Evolutionary conservation across 2,797 vertebrate genomes (phyloP).

Genomic region (Pseudomugil tenellus): DNA sequence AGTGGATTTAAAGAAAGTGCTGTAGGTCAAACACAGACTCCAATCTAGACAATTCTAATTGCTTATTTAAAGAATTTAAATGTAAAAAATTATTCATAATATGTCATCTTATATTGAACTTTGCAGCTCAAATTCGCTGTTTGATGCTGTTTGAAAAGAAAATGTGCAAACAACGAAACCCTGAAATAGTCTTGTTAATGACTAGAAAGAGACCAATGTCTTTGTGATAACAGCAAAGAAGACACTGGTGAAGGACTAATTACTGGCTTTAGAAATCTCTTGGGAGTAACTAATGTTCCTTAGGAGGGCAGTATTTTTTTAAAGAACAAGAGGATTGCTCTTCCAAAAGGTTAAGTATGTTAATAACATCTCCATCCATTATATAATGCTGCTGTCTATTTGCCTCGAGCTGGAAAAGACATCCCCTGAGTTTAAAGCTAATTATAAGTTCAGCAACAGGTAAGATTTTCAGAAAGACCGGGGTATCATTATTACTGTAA

Average conservation of each 20-base stretch:
- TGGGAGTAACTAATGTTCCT: slow-evolving; percentile 14
- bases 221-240: slow-evolving; percentile 38
- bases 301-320: slow-evolving; percentile 22
- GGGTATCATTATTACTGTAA: neutral
- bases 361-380: neutral
- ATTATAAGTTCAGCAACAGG: neutral
- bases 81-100: neutral
- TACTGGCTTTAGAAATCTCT: slow-evolving; percentile 24
- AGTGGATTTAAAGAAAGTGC: slow-evolving; percentile 1
- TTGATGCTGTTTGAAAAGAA: neutral
- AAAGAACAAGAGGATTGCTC: slow-evolving; percentile 3
- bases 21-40: neutral
- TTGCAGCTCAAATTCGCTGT: neutral
- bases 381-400: neutral
- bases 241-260: slow-evolving; percentile 37
- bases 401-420: neutral
- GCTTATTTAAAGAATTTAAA: neutral
- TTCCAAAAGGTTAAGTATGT: slow-evolving; percentile 11
- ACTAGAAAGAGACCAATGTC: slow-evolving; percentile 16
- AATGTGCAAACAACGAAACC: slow-evolving; percentile 5
- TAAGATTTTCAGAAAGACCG: neutral
- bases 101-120: neutral
- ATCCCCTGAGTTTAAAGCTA: neutral
- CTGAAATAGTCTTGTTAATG: slow-evolving; percentile 24
- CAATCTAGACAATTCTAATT: slow-evolving; percentile 1